These are phyloP conservation scores for Mystacornis crossleyi DNA, from an alignment of 2,113 vertebrate species.

Conservation along the genomic window DNA sequence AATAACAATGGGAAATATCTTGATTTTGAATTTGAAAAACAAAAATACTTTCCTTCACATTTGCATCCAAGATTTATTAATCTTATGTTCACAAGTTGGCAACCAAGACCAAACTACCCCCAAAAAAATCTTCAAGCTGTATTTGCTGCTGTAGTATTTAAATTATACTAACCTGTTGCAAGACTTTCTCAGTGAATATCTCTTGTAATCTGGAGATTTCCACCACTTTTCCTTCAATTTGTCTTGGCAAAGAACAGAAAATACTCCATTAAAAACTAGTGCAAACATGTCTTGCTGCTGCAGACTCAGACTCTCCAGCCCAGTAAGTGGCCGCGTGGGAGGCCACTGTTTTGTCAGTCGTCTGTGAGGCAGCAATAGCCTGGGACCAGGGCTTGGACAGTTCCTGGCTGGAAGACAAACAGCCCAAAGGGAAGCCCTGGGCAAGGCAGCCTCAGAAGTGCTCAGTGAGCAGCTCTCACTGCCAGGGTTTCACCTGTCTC, in stretches of 20 bases:
- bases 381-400: rapidly evolving
- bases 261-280: not conserved
- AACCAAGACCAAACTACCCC: not conserved
- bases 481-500: not conserved
- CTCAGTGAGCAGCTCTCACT: not conserved
- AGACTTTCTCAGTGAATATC: conserved; percentile 96
- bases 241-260: conserved; percentile 75
- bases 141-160: not conserved
- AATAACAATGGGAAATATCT: not conserved
- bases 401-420: rapidly evolving
- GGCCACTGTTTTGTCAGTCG: not conserved
- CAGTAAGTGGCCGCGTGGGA: rapidly evolving
- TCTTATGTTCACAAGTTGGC: not conserved
- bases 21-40: not conserved
- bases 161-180: conserved; percentile 86
- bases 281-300: not conserved
- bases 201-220: conserved; percentile 98
- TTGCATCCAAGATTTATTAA: rapidly evolving
- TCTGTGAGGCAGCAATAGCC: not conserved
- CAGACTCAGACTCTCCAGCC: not conserved
- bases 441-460: rapidly evolving
- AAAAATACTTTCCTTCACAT: not conserved
- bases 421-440: not conserved
- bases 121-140: not conserved
- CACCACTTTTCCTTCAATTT: conserved; percentile 98